Evolutionary conservation across 2,113 vertebrate species (phyloP).

Genomic region (Chroicocephalus ridibundus): DNA sequence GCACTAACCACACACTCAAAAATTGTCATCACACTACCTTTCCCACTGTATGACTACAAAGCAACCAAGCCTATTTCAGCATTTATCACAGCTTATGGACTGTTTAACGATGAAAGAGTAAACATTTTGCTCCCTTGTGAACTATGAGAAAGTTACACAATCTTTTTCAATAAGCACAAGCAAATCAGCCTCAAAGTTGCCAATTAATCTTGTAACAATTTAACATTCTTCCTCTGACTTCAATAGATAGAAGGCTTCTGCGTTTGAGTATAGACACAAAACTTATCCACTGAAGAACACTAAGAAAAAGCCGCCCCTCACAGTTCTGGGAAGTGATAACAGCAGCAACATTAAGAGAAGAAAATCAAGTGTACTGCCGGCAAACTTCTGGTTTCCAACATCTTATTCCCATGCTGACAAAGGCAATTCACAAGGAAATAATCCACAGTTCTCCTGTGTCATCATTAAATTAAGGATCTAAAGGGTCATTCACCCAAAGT

Average conservation of each 20-base stretch:
- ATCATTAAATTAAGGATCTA: not conserved
- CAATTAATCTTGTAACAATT: no score
- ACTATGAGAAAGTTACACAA: rapidly evolving
- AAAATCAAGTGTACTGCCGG: not conserved
- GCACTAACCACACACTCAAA: not conserved
- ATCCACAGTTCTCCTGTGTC: not conserved
- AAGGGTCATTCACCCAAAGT: not conserved
- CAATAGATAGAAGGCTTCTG: not conserved
- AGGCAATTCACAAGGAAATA: not conserved
- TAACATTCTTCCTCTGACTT: not conserved
- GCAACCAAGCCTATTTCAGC: not conserved
- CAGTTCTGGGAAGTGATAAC: no score
- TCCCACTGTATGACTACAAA: not conserved
- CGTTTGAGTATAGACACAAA: not conserved
- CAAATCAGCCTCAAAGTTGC: not conserved
- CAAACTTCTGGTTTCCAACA: not conserved
- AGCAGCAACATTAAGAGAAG: not conserved
- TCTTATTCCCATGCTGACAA: not conserved
- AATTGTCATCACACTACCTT: not conserved
- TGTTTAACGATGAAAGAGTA: not conserved
- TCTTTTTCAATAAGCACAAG: not conserved
- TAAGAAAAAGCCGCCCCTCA: not conserved
- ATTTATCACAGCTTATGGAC: not conserved
- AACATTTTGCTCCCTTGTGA: not conserved
- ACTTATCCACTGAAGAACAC: not conserved